Evolutionary conservation across 2,888 invertebrate genomes (phyloP).

Genomic region (Argyresthia albistria): DNA sequence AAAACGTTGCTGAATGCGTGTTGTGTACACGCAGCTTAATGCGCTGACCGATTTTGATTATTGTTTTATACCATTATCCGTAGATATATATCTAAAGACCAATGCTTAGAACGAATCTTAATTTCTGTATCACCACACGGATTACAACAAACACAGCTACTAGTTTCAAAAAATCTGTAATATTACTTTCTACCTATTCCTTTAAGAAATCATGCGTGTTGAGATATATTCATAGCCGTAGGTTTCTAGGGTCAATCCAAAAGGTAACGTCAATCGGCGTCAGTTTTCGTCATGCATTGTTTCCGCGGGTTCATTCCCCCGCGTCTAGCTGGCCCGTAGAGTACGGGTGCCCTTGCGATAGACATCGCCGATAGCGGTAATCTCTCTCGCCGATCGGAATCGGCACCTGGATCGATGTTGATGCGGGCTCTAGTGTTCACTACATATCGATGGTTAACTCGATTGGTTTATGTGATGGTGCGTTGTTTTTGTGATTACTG

Average conservation of each 20-base stretch:
- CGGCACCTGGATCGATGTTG: constrained; percentile 53
- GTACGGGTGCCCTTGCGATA: constrained; percentile 61
- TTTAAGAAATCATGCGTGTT: too few species aligned
- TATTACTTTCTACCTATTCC: constrained; percentile 9
- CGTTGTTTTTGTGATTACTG: background rate
- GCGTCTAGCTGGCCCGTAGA: constrained; percentile 24
- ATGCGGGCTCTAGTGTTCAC: constrained; percentile 43
- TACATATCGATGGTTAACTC: constrained; percentile 8
- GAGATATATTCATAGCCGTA: too few species aligned
- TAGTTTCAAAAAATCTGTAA: too few species aligned
- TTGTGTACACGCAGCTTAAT: constrained; percentile 51
- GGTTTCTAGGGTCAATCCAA: background rate
- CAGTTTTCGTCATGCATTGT: constrained; percentile 12
- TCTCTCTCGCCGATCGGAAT: constrained; percentile 35
- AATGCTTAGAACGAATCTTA: too few species aligned
- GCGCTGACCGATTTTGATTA: constrained; percentile 52
- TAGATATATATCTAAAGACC: too few species aligned
- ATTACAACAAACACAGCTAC: too few species aligned
- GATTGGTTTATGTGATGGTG: constrained; percentile 5
- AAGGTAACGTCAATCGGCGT: background rate
- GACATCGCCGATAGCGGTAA: constrained; percentile 36
- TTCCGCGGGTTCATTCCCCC: constrained; percentile 28
- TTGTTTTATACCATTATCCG: constrained; percentile 37
- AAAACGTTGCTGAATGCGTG: constrained; percentile 41
- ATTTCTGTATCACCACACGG: too few species aligned